These are phyloP conservation scores for Setophaga kirtlandii DNA, from an alignment of 2,113 vertebrate species.

Conservation along the genomic window DNA sequence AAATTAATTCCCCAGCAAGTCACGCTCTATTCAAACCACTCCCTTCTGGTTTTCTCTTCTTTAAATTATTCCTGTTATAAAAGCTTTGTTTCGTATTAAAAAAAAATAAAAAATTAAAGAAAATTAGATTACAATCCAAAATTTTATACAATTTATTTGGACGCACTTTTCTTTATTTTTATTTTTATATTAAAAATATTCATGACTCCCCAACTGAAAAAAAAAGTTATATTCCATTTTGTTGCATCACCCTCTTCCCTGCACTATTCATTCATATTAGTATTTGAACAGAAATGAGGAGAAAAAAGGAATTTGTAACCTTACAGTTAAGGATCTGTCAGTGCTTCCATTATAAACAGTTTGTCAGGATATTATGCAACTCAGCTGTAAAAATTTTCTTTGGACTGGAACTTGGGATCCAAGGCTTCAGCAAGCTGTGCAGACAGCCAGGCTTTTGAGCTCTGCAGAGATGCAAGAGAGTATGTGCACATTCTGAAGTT, in stretches of 20 bases:
- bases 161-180: not conserved
- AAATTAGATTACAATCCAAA: not conserved
- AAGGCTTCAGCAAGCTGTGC: slow-evolving; percentile 39
- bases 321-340: slow-evolving; percentile 45
- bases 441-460: slow-evolving; percentile 30
- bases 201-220: not conserved
- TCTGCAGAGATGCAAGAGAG: slow-evolving; percentile 12
- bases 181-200: not conserved
- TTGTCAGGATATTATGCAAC: slow-evolving; percentile 67
- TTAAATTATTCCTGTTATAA: not conserved
- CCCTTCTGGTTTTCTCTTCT: slow-evolving; percentile 2
- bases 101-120: not conserved
- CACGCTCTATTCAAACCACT: not conserved
- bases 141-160: not conserved
- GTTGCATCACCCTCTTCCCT: not conserved
- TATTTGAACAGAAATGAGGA: slow-evolving; percentile 28
- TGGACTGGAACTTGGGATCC: slow-evolving; percentile 52
- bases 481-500: slow-evolving; percentile 31
- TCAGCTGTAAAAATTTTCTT: slow-evolving; percentile 61
- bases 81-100: not conserved
- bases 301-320: slow-evolving; percentile 6
- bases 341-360: slow-evolving; percentile 64
- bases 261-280: slow-evolving; percentile 2
- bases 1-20: not conserved
- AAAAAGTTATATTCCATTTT: not conserved